These are phyloP conservation scores for Galeopterus variegatus DNA, from an alignment of 2,113 vertebrate genomes.

Conservation along the genomic window DNA sequence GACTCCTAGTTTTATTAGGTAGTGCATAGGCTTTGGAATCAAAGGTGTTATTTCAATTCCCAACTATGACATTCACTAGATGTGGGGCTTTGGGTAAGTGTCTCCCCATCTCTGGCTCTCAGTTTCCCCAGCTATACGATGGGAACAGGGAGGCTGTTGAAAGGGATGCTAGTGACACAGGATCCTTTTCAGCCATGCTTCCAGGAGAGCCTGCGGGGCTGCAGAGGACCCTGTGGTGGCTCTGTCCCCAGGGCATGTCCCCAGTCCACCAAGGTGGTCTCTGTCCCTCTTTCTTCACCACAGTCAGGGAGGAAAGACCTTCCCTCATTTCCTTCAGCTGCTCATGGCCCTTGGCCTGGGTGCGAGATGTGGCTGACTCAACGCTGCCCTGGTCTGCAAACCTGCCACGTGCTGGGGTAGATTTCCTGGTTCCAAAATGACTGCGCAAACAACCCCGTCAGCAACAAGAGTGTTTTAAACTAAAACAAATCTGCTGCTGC, in stretches of 20 bases:
- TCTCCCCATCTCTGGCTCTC: neutral
- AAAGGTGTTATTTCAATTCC: neutral
- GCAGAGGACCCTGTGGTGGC: neutral
- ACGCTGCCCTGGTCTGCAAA: fast-evolving
- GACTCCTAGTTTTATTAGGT: too few species aligned
- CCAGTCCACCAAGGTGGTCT: too few species aligned
- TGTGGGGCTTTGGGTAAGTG: neutral
- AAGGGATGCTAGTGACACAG: too few species aligned
- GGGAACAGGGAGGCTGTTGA: neutral
- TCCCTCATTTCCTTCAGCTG: neutral
- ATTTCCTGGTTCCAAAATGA: neutral
- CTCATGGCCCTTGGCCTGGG: neutral
- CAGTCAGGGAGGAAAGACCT: neutral
- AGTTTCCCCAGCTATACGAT: neutral
- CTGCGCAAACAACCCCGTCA: fast-evolving
- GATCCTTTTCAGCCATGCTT: neutral
- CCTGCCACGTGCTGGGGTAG: fast-evolving
- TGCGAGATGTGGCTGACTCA: neutral
- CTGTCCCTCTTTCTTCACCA: neutral
- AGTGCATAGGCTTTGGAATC: neutral
- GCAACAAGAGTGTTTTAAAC: neutral
- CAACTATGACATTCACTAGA: fast-evolving
- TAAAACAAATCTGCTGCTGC: neutral
- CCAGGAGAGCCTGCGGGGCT: neutral
- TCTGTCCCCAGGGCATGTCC: neutral